Conservation (phyloP, 2,113 vertebrate species). For the Thamnophis sirtalis region DNA sequence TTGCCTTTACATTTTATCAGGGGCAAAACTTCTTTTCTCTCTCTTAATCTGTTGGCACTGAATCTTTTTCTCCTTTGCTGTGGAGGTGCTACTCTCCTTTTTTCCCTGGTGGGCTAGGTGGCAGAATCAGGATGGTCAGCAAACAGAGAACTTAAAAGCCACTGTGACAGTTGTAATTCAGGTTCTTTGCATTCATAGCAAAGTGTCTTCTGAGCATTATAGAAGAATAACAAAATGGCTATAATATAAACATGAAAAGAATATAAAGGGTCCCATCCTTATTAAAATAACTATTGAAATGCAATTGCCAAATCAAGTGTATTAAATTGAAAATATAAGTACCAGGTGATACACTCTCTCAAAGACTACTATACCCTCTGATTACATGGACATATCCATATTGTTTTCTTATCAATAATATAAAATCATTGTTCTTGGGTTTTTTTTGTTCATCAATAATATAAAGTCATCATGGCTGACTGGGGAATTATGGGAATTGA, state of each 20-base stretch:
- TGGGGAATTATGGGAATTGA: background rate
- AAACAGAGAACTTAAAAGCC: background rate
- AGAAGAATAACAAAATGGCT: background rate
- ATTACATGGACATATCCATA: background rate
- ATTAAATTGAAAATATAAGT: background rate
- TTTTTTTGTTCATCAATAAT: background rate
- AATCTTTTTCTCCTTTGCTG: background rate
- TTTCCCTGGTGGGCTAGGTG: background rate
- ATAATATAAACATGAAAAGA: background rate
- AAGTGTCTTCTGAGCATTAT: background rate
- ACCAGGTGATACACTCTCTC: background rate
- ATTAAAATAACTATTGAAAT: background rate
- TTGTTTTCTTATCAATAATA: background rate
- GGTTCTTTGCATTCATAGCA: background rate
- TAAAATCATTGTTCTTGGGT: background rate
- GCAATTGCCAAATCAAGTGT: background rate
- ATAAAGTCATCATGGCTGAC: background rate
- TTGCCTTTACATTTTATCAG: background rate
- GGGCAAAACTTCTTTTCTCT: background rate
- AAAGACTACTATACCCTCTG: background rate
- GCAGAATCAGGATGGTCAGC: background rate
- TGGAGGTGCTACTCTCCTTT: background rate
- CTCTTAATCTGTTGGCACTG: background rate
- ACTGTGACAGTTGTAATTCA: background rate
- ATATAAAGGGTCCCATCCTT: background rate